These are phyloP conservation scores for Steromphala cineraria DNA, from an alignment of 2,888 invertebrate genomes.

Conservation along the genomic window DNA sequence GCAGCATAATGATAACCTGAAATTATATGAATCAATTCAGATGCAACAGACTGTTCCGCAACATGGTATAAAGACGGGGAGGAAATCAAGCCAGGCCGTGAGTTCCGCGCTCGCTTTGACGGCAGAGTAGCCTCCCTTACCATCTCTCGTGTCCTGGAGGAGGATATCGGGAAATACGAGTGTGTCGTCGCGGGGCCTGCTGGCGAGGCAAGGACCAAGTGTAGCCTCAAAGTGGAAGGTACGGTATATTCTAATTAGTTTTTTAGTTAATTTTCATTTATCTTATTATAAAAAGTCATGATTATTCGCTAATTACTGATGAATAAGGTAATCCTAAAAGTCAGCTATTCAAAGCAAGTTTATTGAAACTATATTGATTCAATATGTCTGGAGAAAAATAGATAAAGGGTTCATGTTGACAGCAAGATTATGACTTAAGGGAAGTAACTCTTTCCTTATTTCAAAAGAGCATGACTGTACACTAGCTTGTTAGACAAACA, in stretches of 20 bases:
- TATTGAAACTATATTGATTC: too few relatives aligned
- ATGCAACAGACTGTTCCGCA: slow-evolving; percentile 53
- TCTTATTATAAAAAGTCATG: neutral
- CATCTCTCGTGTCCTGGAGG: slow-evolving; percentile 93
- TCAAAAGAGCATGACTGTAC: neutral
- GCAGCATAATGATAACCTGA: too few relatives aligned
- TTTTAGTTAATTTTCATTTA: neutral
- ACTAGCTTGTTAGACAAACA: too few relatives aligned
- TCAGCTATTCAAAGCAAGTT: too few relatives aligned
- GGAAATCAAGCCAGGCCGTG: slow-evolving; percentile 55
- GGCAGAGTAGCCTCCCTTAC: slow-evolving; percentile 86
- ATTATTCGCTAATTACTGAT: too few relatives aligned
- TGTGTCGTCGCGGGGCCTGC: slow-evolving; percentile 94
- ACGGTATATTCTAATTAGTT: slow-evolving; percentile 23
- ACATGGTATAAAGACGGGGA: slow-evolving; percentile 65
- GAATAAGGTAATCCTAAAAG: too few relatives aligned
- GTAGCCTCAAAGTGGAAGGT: slow-evolving; percentile 66
- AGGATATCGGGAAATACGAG: slow-evolving; percentile 95
- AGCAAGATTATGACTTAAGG: neutral
- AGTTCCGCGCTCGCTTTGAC: slow-evolving; percentile 59
- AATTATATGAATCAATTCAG: slow-evolving; percentile 30
- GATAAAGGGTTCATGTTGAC: too few relatives aligned
- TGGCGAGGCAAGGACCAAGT: slow-evolving; percentile 83
- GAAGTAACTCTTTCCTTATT: neutral
- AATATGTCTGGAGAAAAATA: too few relatives aligned